Base-by-base conservation (phyloP, 2,797 vertebrate species). In the Acanthurus lineatus region DNA sequence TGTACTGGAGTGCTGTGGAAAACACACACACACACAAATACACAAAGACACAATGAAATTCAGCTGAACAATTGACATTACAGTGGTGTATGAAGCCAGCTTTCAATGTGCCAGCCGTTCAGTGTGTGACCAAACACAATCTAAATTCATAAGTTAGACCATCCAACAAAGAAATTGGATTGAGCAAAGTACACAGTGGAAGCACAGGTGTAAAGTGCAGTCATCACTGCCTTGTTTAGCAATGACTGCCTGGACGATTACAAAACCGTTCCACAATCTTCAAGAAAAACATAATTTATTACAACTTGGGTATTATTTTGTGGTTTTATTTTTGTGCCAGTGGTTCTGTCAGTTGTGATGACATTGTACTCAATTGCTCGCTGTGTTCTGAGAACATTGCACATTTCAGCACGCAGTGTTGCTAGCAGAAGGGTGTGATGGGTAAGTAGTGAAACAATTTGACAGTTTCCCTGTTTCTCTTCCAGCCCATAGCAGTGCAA, bases 1-100 rank as follows among this genome's bases (percentile, higher is more conserved):
- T 61, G 63, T 14, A 10, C 64, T 63, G 61, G 56, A 42, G 53
- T 12, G 6, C 75, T 81, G 53, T 44, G 48, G 22, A 16, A 71
- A 6, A 72, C 3, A 77, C 20, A 65, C 20, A 53, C 19, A 73
- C 12, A 57, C 62, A 72, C 53, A 67, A 8, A n/a, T 5, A 35
- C 22, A 68, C 6, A 58, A 5, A 67, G 0, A 56, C n/a, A 52
- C 25, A 67, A 2, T 62, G 3, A 73, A 54, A 15, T 38, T 72
- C 58, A 68, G 32, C n/a, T 28, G 20, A 5, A 57, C 74, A 60
- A 32, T 49, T 32, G 49, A n/a, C 56, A 65, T 48, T 8, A 17
- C 40, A 47, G 16, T 60, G 2, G 28, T 9, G 28, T 22, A 42
- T 54, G 4, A 63, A 44, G 57, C 16, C 38, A 11, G 16, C 47